Conservation (phyloP, 37 sponge, comb jelly and placozoan species). For the Hormiphora californensis region DNA sequence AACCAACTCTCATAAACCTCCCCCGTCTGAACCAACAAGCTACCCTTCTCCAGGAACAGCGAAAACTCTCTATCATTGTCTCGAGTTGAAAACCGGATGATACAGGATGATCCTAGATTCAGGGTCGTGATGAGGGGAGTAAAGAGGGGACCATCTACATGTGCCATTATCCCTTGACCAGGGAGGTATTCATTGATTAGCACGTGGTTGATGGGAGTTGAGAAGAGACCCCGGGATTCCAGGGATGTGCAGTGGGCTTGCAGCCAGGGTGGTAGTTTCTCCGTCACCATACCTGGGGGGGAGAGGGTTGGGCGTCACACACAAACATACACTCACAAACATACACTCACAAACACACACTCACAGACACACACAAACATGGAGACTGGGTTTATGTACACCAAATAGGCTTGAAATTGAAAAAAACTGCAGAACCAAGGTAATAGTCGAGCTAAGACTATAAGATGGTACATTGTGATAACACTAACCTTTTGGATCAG, state of each 20-base stretch:
- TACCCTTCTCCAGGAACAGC: constrained; percentile 82
- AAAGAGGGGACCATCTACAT: constrained; percentile 94
- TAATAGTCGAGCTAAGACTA: too few species aligned
- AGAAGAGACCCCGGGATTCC: constrained; percentile 63
- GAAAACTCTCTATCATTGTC: constrained; percentile 60
- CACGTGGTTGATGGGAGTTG: constrained; percentile 77
- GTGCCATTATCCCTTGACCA: constrained; percentile 97
- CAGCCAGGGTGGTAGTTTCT: constrained; percentile 71
- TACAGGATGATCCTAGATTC: constrained; percentile 78
- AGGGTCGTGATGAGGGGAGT: constrained; percentile 79
- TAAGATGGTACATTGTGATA: too few species aligned
- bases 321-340: too few species aligned
- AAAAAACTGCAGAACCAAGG: too few species aligned
- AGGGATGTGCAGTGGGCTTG: constrained; percentile 55
- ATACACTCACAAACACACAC: too few species aligned
- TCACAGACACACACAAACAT: too few species aligned
- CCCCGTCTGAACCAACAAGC: constrained; percentile 72
- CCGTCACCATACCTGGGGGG: constrained; percentile 58
- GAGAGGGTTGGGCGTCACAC: too few species aligned
- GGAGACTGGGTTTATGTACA: too few species aligned
- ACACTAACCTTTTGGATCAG: constrained; percentile 59
- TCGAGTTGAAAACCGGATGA: constrained; percentile 77
- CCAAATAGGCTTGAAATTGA: too few species aligned
- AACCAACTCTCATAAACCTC: constrained; percentile 78
- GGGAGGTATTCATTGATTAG: constrained; percentile 93